Conservation (phyloP, 1,140 invertebrate genomes). For the Helicoverpa armigera region DNA sequence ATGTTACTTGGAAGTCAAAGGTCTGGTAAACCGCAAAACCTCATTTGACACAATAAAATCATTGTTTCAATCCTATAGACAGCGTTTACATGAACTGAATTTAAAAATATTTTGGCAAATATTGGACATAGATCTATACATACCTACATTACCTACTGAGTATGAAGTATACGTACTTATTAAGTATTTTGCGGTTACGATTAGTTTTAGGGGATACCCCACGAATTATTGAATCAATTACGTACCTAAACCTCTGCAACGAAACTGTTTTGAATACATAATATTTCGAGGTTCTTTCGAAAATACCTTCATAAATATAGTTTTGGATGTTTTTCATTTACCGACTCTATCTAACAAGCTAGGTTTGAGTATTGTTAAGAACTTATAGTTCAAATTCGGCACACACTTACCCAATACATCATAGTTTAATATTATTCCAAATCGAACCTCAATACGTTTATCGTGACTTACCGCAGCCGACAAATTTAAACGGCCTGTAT, state of each 20-base stretch:
- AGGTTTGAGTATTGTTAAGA: not conserved
- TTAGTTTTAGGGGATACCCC: no score
- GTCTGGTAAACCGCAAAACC: slow-evolving; percentile 30
- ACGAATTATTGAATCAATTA: no score
- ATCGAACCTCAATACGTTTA: slow-evolving; percentile 9
- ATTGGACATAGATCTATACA: no score
- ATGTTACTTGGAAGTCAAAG: slow-evolving; percentile 28
- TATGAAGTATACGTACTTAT: not conserved
- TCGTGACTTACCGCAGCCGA: slow-evolving; percentile 24
- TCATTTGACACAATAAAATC: slow-evolving; percentile 18
- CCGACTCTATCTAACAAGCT: no score
- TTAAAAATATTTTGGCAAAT: slow-evolving; percentile 14
- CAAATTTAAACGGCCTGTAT: slow-evolving; percentile 22
- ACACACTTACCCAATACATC: slow-evolving; percentile 10
- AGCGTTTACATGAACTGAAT: slow-evolving; percentile 9
- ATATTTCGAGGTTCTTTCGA: no score
- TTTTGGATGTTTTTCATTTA: not conserved
- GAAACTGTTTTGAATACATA: no score
- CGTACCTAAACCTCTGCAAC: no score
- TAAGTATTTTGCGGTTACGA: not conserved
- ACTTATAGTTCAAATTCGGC: not conserved
- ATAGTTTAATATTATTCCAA: slow-evolving; percentile 25
- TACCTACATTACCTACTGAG: no score
- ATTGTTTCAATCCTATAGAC: slow-evolving; percentile 17
- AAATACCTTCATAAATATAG: no score